Conservation (phyloP, 2,797 vertebrate species). For the Tamandua tetradactyla region DNA sequence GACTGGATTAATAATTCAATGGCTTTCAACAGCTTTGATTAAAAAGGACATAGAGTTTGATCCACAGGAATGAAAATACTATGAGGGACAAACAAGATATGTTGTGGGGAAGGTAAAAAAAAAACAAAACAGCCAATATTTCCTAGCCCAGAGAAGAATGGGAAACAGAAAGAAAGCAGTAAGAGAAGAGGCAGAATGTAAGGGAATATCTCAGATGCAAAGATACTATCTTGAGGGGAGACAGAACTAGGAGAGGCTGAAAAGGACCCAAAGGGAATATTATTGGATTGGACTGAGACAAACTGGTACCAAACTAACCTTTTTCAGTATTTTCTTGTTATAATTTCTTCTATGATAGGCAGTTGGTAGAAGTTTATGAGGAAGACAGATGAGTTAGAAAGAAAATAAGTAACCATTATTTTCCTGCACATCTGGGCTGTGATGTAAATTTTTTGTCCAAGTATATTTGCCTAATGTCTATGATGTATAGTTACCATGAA, state of each 20-base stretch:
- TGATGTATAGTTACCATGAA: neutral
- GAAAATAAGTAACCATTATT: neutral
- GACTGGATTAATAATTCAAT: neutral
- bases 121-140: neutral
- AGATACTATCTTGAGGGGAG: neutral
- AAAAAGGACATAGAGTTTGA: neutral
- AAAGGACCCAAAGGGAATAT: neutral
- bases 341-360: neutral
- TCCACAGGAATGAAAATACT: neutral
- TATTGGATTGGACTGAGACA: neutral
- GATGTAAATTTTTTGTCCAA: neutral
- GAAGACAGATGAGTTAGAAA: neutral
- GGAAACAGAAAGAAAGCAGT: neutral
- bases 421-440: neutral
- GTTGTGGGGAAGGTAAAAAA: neutral
- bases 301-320: neutral
- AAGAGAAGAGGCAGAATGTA: neutral
- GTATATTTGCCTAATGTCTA: neutral
- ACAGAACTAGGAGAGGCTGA: neutral
- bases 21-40: neutral
- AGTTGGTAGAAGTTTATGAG: neutral
- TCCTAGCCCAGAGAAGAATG: neutral
- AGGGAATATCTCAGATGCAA: neutral
- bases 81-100: neutral
- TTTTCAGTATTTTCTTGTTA: neutral